Base-by-base conservation (phyloP, 1,140 invertebrate genomes). In the Rhyacophila brunnea region DNA sequence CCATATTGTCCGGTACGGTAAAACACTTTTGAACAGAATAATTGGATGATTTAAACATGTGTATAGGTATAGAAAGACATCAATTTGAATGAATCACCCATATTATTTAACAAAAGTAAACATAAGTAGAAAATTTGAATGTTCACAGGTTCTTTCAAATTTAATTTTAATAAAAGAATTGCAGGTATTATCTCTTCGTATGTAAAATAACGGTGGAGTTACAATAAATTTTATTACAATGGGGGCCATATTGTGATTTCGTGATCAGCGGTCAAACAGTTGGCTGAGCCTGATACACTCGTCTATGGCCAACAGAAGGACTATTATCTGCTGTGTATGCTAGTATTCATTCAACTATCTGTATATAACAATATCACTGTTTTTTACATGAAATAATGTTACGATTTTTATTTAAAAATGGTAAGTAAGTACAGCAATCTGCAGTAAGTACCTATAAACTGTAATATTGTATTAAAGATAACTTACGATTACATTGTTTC, bases 401-500 rank as follows among this genome's bases (percentile, higher is more conserved):
- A 7, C n/a, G 6, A 35, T 7, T 7, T 7, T 35, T 35, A n/a
- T 35, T n/a, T 35, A 35, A 43, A 9, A 48, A 18, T 32, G 7
- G 15, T 11, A 43, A 36, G 20, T 44, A 44, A 51, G 23, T 42
- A 6, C 34, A 54, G 35, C 38, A 48, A 54, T 13, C 10, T 23
- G 23, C 17, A 54, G n/a, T 48, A 11, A 54, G 15, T 14, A 7
- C 6, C 6, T 35, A 7, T 35, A 7, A 35, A 35, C 34, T 7
- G 34, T 35, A 35, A 35, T 35, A n/a, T 35, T 35, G 34, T 35
- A 35, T 17, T 3, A 7, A 18, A 19, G 38, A 23, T 19, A 18
- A 78, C 75, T 77, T 70, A 78, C 77, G 65, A 56, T 79, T 77
- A 65, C 75, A 78, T 67, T 78, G 71, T 50, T 74, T 74, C 49